phyloP scores from a whole-genome alignment of 2,113 vertebrate genomes.

The Ceyx melanurus region DNA sequence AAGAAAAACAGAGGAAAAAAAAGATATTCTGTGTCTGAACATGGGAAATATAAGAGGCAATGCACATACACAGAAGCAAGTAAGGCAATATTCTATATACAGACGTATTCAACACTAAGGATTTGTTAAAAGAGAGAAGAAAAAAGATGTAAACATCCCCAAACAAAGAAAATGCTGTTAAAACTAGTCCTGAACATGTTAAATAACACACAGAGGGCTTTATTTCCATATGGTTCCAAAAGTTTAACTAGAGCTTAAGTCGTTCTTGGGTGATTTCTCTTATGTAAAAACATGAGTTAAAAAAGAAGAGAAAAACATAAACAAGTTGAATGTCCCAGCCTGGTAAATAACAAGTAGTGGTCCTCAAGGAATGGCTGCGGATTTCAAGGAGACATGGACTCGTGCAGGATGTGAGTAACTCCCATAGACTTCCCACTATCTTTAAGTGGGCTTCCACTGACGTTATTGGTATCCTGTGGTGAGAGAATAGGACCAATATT shows the following conservation, averaged over 20 bases:
- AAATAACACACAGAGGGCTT: too few species aligned
- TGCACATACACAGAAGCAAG: neutral
- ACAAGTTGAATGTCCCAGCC: neutral
- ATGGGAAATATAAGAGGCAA: neutral
- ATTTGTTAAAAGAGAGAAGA: neutral
- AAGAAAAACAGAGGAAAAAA: neutral
- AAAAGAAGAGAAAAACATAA: neutral
- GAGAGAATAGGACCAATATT: conserved; percentile 40
- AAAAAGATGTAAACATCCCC: neutral
- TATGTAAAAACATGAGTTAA: too few species aligned
- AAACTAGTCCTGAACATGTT: too few species aligned
- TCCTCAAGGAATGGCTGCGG: neutral
- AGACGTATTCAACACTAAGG: neutral
- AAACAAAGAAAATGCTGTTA: too few species aligned
- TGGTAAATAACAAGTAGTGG: too few species aligned
- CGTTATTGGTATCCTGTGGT: conserved; percentile 38
- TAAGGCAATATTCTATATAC: neutral
- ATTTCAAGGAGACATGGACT: conserved; percentile 43
- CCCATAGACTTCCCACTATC: conserved; percentile 45
- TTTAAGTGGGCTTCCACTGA: conserved; percentile 48
- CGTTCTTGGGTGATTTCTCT: too few species aligned
- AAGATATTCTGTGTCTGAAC: neutral
- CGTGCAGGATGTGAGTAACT: conserved; percentile 68
- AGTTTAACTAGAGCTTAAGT: too few species aligned
- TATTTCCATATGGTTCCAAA: too few species aligned